Evolutionary conservation across 2,888 invertebrate species (phyloP), one percentile per base, ranked within the genome.

Genomic region (Myopa tessellatipennis): DNA sequence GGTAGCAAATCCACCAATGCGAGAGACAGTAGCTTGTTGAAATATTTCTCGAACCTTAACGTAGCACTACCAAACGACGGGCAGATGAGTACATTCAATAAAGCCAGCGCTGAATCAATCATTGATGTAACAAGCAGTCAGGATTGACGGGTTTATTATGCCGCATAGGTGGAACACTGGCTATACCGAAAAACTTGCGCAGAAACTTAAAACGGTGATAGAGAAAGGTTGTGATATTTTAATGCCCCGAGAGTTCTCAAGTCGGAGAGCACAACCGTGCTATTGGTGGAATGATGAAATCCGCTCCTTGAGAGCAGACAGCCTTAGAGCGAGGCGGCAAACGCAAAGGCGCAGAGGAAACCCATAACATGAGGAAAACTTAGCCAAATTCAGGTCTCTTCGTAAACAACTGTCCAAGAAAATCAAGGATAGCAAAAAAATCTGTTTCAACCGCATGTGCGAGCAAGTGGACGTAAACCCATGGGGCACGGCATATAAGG

Each of bases 261-360:
- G 34, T 18, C 4, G 26, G 4, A 26, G 63, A 34, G 26, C 18
- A 63, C 10, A 4, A 12, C 63, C 63, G 26, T 34, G 18, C 26
- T 63, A 63, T 34, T 63, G 63, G 63, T 63, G 63, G 63, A 63
- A 63, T 26, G 34, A 10, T 26, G 34, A 26, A 63, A 63, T 63
- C 34, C 26, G 12, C 18, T 2, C n/a, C 12, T 34, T 63, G 34
- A n/a, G 63, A 18, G 10, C 18, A 4, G 0, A 63, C 8, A 4
- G 63, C 8, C 34, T 63, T 4, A 63, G 26, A 63, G 52, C 52
- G 52, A 52, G 14, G 52, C 8, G 52, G 52, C 10, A 52, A 52
- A 8, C 14, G 52, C 52, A 52, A 14, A 8, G 52, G 52, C 14
- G 10, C 10, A 52, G 52, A 52, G 52, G 52, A 26, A 26, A 26